Conservation (phyloP, 1,140 invertebrate species). For the Chrysomallon squamiferum region DNA sequence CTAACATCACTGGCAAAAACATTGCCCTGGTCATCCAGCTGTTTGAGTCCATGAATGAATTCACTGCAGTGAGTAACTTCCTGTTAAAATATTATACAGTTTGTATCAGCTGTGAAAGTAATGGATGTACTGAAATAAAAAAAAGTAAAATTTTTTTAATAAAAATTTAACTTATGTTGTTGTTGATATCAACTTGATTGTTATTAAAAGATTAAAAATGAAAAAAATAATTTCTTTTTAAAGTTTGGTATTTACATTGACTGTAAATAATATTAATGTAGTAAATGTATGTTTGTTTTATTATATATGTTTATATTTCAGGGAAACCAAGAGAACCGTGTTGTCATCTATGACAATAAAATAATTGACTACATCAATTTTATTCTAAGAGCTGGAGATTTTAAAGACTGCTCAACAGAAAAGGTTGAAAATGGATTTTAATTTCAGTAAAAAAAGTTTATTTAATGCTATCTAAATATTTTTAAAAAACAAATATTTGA, state of each 20-base stretch:
- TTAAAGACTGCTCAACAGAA: constrained; percentile 53
- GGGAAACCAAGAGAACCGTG: constrained; percentile 63
- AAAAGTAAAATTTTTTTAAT: not conserved
- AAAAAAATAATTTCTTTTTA: not conserved
- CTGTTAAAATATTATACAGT: not conserved
- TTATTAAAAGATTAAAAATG: not conserved
- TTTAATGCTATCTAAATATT: not conserved
- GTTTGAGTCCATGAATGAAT: constrained; percentile 61
- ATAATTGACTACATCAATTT: constrained; percentile 65
- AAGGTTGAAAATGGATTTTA: constrained; percentile 34
- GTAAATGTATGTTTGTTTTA: no score
- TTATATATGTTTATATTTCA: no score
- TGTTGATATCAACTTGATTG: not conserved
- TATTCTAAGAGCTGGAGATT: constrained; percentile 60
- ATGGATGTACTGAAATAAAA: not conserved
- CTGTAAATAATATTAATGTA: no score
- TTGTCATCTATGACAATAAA: constrained; percentile 63
- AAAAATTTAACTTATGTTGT: not conserved
- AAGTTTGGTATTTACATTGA: no score
- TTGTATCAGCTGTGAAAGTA: not conserved
- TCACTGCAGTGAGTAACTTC: constrained; percentile 58
- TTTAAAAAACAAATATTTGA: no score
- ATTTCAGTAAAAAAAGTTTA: not conserved
- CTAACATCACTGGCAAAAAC: constrained; percentile 60
- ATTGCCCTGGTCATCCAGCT: constrained; percentile 62